A percentile compares a stretch with the other conserved stretches of the same genome.
Conservation (phyloP, 2,113 vertebrate species). For the Hepsetus odoe region DNA sequence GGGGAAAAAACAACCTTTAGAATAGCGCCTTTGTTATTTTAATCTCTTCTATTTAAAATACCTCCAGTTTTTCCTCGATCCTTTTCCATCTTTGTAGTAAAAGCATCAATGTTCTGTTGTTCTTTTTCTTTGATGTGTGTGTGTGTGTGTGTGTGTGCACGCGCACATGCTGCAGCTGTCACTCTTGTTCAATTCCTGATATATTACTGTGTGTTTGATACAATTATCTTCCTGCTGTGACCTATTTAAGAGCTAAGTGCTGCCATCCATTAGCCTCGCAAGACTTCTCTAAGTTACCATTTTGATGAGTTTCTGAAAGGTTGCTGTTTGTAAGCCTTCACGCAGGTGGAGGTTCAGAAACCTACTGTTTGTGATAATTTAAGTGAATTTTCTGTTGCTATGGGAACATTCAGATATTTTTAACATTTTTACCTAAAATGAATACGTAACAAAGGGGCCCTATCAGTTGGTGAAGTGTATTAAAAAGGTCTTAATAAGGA, state of each 20-base stretch:
- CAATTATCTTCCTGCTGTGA: conserved; percentile 73
- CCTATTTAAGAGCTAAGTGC: conserved; percentile 72
- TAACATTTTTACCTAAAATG: conserved; percentile 46
- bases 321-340: conserved; percentile 67
- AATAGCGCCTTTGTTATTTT: background rate
- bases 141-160: background rate
- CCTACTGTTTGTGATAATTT: conserved; percentile 76
- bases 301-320: conserved; percentile 72
- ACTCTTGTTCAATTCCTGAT: conserved; percentile 50
- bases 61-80: background rate
- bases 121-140: background rate
- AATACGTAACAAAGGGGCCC: conserved; percentile 63
- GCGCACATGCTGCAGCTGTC: background rate
- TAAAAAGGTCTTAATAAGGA: conserved; percentile 64
- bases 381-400: conserved; percentile 73
- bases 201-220: conserved; percentile 73
- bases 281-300: conserved; percentile 67
- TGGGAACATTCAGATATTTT: conserved; percentile 69
- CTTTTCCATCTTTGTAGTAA: background rate
- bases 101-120: background rate
- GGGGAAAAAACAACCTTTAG: background rate
- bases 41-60: background rate
- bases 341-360: conserved; percentile 76
- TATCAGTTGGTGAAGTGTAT: conserved; percentile 65
- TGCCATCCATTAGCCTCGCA: conserved; percentile 70